Evolutionary conservation across 2,113 vertebrate species (phyloP).

Genomic region (Oceanodroma tethys): DNA sequence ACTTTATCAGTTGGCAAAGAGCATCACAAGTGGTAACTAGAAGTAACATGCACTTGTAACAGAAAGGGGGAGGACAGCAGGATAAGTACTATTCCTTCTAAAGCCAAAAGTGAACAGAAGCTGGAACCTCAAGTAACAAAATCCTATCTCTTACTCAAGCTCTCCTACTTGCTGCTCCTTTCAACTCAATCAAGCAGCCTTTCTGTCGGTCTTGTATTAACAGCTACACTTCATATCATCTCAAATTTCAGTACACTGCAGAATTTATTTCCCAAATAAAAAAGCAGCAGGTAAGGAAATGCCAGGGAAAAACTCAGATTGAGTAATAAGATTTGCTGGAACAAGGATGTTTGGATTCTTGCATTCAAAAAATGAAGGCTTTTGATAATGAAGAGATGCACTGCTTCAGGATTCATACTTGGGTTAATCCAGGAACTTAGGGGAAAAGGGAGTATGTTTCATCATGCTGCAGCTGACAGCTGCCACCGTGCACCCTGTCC

Average conservation of each 20-base stretch:
- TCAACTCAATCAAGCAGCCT: background rate
- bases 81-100: background rate
- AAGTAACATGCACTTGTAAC: slow-evolving; percentile 2
- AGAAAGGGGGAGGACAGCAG: background rate
- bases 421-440: background rate
- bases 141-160: background rate
- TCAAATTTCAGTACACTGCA: background rate
- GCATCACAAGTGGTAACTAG: background rate
- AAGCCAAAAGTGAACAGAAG: background rate
- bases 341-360: background rate
- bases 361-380: background rate
- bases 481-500: background rate
- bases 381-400: background rate
- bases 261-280: background rate
- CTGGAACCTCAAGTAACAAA: background rate
- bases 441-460: background rate
- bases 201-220: background rate
- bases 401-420: background rate
- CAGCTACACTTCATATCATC: background rate
- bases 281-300: background rate
- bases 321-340: background rate
- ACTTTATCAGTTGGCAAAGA: slow-evolving; percentile 39
- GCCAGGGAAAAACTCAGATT: background rate
- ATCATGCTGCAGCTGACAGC: background rate
- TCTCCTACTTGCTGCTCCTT: background rate